phyloP scores from a whole-genome alignment of 2,113 vertebrate species.

The Ia io region DNA sequence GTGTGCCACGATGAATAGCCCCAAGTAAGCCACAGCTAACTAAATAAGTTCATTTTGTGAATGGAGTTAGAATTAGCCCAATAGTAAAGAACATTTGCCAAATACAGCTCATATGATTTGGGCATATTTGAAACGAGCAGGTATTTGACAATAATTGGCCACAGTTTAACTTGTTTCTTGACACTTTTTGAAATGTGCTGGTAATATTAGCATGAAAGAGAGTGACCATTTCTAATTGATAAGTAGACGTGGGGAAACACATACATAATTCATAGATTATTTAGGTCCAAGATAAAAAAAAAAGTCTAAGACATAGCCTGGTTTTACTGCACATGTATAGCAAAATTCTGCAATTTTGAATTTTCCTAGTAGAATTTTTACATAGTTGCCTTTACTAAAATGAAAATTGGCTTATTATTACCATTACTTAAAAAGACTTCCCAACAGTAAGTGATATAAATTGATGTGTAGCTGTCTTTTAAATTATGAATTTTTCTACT shows the following conservation, averaged over 20 bases:
- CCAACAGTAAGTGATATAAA: not conserved
- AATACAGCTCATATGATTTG: no score
- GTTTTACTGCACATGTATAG: not conserved
- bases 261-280: not conserved
- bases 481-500: not conserved
- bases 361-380: not conserved
- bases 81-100: not conserved
- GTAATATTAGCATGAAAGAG: no score
- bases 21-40: not conserved
- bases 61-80: slow-evolving; percentile 8
- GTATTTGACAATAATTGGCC: no score
- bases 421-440: not conserved
- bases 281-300: not conserved
- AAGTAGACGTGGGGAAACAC: not conserved
- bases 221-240: not conserved
- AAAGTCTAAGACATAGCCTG: not conserved
- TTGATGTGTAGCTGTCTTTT: not conserved
- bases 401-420: not conserved
- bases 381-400: not conserved
- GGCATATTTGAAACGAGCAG: no score
- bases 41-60: not conserved
- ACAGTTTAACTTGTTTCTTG: no score
- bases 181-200: no score
- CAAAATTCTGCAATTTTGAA: not conserved
- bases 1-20: not conserved